Percentiles rank a stretch among this genome's conserved stretches.
Evolutionary conservation across 2,113 vertebrate genomes (phyloP).

Genomic region (Osmerus mordax): DNA sequence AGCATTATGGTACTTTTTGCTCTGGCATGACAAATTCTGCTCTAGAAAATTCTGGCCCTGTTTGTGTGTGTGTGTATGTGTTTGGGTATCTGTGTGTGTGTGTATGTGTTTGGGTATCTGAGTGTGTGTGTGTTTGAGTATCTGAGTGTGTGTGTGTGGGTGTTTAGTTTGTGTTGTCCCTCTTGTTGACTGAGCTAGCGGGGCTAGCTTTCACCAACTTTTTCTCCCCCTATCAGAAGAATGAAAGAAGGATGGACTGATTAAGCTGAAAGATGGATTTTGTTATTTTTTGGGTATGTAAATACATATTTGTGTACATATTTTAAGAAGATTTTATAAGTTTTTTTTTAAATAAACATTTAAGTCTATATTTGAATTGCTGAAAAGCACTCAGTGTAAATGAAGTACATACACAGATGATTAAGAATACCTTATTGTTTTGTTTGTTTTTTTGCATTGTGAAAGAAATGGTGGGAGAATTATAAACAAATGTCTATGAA

Average conservation of each 20-base stretch:
- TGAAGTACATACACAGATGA: conserved; percentile 52
- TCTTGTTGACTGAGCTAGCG: conserved; percentile 48
- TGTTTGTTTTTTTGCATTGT: conserved; percentile 39
- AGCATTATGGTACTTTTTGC: too few relatives aligned
- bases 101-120: conserved; percentile 5
- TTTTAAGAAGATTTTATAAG: conserved; percentile 64
- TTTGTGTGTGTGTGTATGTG: conserved; percentile 4
- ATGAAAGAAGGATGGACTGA: conserved; percentile 33
- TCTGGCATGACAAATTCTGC: too few relatives aligned
- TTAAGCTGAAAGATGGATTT: conserved; percentile 39
- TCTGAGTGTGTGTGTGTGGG: conserved; percentile 4
- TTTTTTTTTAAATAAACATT: conserved; percentile 64
- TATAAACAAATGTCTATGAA: conserved; percentile 42
- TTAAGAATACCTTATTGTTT: conserved; percentile 47
- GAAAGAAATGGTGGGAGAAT: conserved; percentile 56
- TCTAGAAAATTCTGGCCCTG: conserved; percentile 17
- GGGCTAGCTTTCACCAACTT: conserved; percentile 54
- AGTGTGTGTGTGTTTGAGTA: neutral
- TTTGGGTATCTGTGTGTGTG: neutral
- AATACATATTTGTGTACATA: conserved; percentile 65
- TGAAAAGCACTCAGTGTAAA: conserved; percentile 51
- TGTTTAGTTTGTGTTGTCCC: neutral
- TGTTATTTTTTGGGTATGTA: conserved; percentile 53
- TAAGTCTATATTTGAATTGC: conserved; percentile 58
- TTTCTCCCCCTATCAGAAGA: conserved; percentile 12